A percentile compares a stretch with the other conserved stretches of the same genome.
Evolutionary conservation across 2,113 vertebrate species (phyloP).

Genomic region (Pygoscelis adeliae): DNA sequence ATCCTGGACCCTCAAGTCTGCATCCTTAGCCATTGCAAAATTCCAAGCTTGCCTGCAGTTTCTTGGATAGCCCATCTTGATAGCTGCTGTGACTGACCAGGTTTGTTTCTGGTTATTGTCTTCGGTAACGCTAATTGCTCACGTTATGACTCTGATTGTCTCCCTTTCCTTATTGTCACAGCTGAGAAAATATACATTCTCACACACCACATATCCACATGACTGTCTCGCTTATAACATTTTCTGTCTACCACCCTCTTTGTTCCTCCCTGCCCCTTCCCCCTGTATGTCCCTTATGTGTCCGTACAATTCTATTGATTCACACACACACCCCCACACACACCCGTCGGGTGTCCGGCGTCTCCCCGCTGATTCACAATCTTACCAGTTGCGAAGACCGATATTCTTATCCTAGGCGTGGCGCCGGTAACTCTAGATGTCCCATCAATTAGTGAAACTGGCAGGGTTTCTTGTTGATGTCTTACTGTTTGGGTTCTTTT

Average conservation of each 20-base stretch:
- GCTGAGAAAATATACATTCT: background rate
- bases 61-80: background rate
- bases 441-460: background rate
- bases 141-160: background rate
- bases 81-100: background rate
- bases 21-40: background rate
- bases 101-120: background rate
- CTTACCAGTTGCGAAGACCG: background rate
- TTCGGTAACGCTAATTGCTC: background rate
- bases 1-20: background rate
- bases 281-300: too few species aligned
- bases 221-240: background rate
- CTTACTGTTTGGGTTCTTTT: background rate
- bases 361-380: background rate
- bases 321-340: too few species aligned
- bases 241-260: background rate
- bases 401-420: background rate
- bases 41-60: background rate
- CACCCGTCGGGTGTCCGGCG: rapidly evolving
- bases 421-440: rapidly evolving
- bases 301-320: background rate
- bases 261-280: background rate
- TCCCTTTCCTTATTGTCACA: background rate
- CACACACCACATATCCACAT: background rate
- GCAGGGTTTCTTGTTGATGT: background rate